These are phyloP conservation scores for Labrus mixtus DNA, from an alignment of 2,113 vertebrate genomes.

Conservation along the genomic window DNA sequence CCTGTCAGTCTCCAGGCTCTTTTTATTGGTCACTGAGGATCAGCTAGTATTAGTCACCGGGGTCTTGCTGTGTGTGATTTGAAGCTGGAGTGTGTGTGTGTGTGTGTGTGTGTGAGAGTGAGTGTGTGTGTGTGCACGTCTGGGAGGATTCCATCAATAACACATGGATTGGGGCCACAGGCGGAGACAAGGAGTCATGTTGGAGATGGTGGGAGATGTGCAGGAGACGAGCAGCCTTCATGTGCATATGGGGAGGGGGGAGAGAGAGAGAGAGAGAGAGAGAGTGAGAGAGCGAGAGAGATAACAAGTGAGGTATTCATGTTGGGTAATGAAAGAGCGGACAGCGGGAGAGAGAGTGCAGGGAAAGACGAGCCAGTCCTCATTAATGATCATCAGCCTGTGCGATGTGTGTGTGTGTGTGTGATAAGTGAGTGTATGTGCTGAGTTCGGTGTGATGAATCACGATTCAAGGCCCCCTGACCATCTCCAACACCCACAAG, in stretches of 20 bases:
- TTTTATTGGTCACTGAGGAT: constrained; percentile 81
- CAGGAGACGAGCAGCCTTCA: constrained; percentile 19
- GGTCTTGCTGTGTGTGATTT: constrained; percentile 61
- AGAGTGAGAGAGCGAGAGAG: constrained; percentile 13
- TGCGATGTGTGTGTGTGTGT: constrained; percentile 23
- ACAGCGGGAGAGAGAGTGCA: constrained; percentile 20
- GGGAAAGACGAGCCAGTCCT: constrained; percentile 40
- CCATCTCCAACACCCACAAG: constrained; percentile 46
- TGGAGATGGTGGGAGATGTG: constrained; percentile 45
- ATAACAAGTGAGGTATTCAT: constrained; percentile 64
- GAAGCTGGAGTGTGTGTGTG: constrained; percentile 28
- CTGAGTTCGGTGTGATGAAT: constrained; percentile 22
- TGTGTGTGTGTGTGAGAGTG: constrained; percentile 20
- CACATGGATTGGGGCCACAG: constrained; percentile 67
- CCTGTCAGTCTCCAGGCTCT: constrained; percentile 74
- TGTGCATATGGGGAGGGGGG: constrained; percentile 18
- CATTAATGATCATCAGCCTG: constrained; percentile 56
- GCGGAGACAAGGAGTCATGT: constrained; percentile 64
- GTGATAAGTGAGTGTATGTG: constrained; percentile 21
- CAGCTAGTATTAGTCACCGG: constrained; percentile 76
- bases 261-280: constrained; percentile 1
- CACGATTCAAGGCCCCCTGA: constrained; percentile 40
- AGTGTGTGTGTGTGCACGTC: constrained; percentile 35
- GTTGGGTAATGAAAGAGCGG: constrained; percentile 56
- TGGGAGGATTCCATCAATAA: constrained; percentile 74